Percentiles rank a stretch among this genome's conserved stretches.
phyloP scores from a whole-genome alignment of 2,888 invertebrate species.

The Rhabditoides inermis region DNA sequence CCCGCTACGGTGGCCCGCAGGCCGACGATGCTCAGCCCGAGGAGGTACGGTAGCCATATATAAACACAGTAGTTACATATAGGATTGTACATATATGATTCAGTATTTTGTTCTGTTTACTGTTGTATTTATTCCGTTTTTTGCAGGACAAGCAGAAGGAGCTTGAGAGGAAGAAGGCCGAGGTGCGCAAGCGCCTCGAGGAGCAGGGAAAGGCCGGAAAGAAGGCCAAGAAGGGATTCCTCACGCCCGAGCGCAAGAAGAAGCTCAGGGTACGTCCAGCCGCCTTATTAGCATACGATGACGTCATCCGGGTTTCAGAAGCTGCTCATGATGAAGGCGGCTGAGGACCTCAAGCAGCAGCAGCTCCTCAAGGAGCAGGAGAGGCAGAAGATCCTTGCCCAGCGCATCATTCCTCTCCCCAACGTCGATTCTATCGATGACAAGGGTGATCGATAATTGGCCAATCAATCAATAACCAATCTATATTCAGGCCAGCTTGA shows the following conservation, averaged over 20 bases:
- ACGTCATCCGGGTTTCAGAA: slow-evolving; percentile 64
- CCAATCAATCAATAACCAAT: no score
- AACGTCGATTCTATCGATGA: slow-evolving; percentile 71
- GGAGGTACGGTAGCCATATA: no score
- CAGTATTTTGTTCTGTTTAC: no score
- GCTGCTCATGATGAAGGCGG: slow-evolving; percentile 98
- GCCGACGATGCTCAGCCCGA: no score
- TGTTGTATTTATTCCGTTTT: no score
- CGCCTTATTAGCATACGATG: not conserved
- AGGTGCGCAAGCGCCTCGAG: slow-evolving; percentile 90
- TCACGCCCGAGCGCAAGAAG: slow-evolving; percentile 99
- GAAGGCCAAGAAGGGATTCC: slow-evolving; percentile 93
- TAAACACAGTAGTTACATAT: no score
- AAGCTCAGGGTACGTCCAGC: slow-evolving; percentile 80
- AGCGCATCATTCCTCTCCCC: slow-evolving; percentile 76
- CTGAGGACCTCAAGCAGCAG: slow-evolving; percentile 97
- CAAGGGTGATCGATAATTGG: slow-evolving; percentile 83
- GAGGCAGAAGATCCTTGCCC: slow-evolving; percentile 26
- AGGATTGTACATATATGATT: no score
- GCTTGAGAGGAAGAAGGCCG: slow-evolving; percentile 8
- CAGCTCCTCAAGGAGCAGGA: slow-evolving; percentile 96
- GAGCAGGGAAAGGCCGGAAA: slow-evolving; percentile 86
- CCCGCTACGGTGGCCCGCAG: no score
- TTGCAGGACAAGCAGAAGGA: slow-evolving; percentile 8
- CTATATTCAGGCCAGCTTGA: slow-evolving; percentile 37